Evolutionary conservation across 2,113 vertebrate genomes (phyloP).

Genomic region (Haemorhous mexicanus): DNA sequence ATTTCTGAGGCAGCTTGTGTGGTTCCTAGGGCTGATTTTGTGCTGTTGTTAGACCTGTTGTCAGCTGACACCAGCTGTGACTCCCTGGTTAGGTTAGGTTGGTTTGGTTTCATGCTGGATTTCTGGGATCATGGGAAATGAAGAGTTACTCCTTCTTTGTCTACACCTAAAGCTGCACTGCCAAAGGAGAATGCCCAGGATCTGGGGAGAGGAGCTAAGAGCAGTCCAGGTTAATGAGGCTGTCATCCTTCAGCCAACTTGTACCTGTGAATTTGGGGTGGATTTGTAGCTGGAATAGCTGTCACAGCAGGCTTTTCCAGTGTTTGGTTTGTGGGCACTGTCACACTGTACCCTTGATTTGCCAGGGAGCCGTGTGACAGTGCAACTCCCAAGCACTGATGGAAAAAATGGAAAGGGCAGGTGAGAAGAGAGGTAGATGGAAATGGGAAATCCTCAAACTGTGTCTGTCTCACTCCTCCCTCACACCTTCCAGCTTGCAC

Average conservation of each 20-base stretch:
- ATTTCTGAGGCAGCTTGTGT: neutral
- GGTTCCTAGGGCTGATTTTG: neutral
- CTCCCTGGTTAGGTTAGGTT: neutral
- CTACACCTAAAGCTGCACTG: neutral
- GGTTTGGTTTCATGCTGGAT: neutral
- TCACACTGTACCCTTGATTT: fast-evolving
- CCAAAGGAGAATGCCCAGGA: neutral
- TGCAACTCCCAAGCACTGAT: fast-evolving
- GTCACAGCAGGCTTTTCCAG: neutral
- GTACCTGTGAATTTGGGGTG: neutral
- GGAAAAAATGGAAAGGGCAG: neutral
- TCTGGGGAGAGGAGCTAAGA: neutral
- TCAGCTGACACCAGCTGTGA: fast-evolving
- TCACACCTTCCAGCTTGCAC: neutral
- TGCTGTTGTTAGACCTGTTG: neutral
- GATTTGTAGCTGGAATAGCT: neutral
- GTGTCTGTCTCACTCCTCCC: neutral
- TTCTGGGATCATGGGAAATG: neutral
- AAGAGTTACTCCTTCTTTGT: neutral
- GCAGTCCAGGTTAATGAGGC: neutral
- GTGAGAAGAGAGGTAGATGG: neutral
- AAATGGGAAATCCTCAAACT: neutral
- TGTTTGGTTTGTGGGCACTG: neutral
- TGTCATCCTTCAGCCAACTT: neutral
- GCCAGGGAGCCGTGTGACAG: neutral